Conservation (phyloP, 1,140 invertebrate genomes). For the Danaus melanippus region DNA sequence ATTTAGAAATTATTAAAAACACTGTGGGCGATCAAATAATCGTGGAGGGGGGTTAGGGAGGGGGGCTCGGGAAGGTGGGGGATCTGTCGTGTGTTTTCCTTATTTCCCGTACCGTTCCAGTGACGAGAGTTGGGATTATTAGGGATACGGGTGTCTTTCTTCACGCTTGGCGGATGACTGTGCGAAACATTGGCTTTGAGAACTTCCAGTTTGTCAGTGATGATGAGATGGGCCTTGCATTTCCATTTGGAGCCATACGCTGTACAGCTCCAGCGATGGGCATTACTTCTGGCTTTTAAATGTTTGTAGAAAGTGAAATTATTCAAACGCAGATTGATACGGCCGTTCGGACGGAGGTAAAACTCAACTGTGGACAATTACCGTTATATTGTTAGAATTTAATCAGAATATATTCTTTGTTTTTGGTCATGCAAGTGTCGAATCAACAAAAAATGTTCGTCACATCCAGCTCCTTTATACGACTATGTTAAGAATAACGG, state of each 20-base stretch:
- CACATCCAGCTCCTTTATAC: too few relatives aligned
- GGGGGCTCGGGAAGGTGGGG: conserved; percentile 4
- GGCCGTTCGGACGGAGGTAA: conserved; percentile 53
- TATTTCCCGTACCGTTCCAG: conserved; percentile 26
- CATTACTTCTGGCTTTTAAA: conserved; percentile 51
- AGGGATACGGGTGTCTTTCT: conserved; percentile 30
- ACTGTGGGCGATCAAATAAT: conserved; percentile 58
- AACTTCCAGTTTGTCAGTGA: conserved; percentile 58
- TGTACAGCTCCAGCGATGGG: conserved; percentile 63
- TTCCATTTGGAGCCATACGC: conserved; percentile 63
- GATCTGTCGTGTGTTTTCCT: conserved; percentile 23
- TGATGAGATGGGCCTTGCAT: conserved; percentile 60
- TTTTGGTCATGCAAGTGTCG: too few relatives aligned
- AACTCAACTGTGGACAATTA: conserved; percentile 53
- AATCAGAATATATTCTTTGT: neutral
- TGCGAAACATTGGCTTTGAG: conserved; percentile 52
- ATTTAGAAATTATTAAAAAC: conserved; percentile 52
- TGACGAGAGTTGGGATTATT: conserved; percentile 16
- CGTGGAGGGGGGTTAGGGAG: conserved; percentile 40
- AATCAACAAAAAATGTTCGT: too few relatives aligned
- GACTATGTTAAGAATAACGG: too few relatives aligned
- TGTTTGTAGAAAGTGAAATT: conserved; percentile 65
- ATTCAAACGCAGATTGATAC: conserved; percentile 59
- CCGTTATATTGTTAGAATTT: conserved; percentile 6
- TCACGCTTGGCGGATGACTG: conserved; percentile 48